Conservation (phyloP, 1,140 invertebrate species). For the Drosophila littoralis region DNA sequence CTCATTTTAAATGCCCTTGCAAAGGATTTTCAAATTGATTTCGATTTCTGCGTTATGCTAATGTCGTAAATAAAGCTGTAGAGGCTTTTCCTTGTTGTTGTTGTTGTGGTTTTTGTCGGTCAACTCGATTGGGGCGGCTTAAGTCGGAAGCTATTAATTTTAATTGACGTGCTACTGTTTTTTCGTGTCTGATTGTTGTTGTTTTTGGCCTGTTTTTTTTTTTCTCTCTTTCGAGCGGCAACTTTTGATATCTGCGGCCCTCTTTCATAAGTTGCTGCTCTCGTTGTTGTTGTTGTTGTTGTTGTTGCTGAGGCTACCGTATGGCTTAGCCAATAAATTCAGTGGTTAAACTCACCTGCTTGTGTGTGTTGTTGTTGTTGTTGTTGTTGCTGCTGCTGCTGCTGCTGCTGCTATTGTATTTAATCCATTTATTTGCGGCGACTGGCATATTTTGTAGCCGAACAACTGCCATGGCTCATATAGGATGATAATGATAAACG, state of each 20-base stretch:
- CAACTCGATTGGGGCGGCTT: slow-evolving; percentile 39
- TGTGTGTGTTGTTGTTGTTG: slow-evolving; percentile 43
- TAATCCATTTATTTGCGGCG: slow-evolving; percentile 76
- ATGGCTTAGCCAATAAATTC: slow-evolving; percentile 44
- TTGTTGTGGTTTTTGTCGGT: slow-evolving; percentile 17
- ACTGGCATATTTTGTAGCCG: slow-evolving; percentile 32
- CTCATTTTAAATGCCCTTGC: slow-evolving; percentile 66
- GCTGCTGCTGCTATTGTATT: slow-evolving; percentile 26
- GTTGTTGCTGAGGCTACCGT: slow-evolving; percentile 30
- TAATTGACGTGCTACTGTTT: slow-evolving; percentile 82
- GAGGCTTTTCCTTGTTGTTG: slow-evolving; percentile 19
- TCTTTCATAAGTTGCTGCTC: slow-evolving; percentile 35
- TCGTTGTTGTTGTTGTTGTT: slow-evolving; percentile 33
- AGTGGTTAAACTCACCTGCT: slow-evolving; percentile 70
- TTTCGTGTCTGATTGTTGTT: slow-evolving; percentile 39
- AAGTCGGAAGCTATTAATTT: slow-evolving; percentile 82
- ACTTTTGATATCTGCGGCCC: slow-evolving; percentile 42
- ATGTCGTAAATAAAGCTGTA: slow-evolving; percentile 79
- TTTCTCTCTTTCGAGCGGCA: slow-evolving; percentile 19
- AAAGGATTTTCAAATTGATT: slow-evolving; percentile 82
- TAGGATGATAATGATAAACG: slow-evolving; percentile 27
- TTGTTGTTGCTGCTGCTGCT: slow-evolving; percentile 8
- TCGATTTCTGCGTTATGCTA: slow-evolving; percentile 62
- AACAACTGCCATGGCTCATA: slow-evolving; percentile 60
- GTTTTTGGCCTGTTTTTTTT: slow-evolving; percentile 41